phyloP scores from a whole-genome alignment of 1,140 invertebrate genomes.

The Neodiprion lecontei region DNA sequence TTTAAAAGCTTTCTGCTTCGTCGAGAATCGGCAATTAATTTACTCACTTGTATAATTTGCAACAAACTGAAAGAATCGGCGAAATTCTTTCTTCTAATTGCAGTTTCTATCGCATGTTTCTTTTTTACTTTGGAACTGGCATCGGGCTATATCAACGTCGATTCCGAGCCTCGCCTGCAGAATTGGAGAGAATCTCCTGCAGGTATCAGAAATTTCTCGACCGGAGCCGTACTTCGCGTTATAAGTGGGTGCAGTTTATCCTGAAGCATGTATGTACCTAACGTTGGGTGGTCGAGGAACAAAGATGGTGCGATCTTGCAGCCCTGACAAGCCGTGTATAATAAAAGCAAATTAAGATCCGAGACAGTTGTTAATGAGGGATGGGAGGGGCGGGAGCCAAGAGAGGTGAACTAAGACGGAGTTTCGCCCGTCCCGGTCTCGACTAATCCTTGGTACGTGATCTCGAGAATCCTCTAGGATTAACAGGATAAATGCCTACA shows the following conservation, averaged over 20 bases:
- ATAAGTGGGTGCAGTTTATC: neutral
- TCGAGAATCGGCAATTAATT: neutral
- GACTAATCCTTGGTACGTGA: conserved; percentile 26
- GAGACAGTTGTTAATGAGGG: conserved; percentile 12
- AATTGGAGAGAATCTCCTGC: no score
- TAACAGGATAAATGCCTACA: conserved; percentile 21
- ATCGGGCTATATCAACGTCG: no score
- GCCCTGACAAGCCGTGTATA: neutral
- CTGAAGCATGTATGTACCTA: neutral
- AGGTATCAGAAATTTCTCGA: no score
- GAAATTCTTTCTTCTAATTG: no score
- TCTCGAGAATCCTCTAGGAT: conserved; percentile 22
- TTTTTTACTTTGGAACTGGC: no score
- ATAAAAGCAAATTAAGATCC: neutral
- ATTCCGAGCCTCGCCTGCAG: no score
- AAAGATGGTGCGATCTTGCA: neutral
- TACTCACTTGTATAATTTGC: no score
- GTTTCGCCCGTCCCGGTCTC: neutral
- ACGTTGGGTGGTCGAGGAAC: neutral
- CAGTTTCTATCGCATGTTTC: no score
- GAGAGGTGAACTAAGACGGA: conserved; percentile 3
- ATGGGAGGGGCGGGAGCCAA: neutral
- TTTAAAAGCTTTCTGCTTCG: neutral
- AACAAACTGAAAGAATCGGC: no score
- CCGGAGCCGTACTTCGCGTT: no score